These are phyloP conservation scores for Chironomus riparius DNA, from an alignment of 2,888 invertebrate genomes.

Conservation along the genomic window DNA sequence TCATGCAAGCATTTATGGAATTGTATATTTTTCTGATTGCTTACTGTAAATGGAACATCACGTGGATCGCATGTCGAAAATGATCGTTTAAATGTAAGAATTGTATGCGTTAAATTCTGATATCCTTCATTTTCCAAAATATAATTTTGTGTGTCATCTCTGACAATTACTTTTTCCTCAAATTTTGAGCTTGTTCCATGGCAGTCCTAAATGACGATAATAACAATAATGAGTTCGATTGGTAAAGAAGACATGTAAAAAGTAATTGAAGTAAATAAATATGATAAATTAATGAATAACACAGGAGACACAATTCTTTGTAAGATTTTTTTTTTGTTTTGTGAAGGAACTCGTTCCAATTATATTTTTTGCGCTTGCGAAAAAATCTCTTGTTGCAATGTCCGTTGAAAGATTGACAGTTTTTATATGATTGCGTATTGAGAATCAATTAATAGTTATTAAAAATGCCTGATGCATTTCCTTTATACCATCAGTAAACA, in stretches of 20 bases:
- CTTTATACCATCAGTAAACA: constrained; percentile 8
- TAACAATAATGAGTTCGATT: background rate
- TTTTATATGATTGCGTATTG: background rate
- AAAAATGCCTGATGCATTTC: constrained; percentile 18
- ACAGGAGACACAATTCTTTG: background rate
- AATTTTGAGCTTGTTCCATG: constrained; percentile 55
- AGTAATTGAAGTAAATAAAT: background rate
- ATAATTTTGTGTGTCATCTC: constrained; percentile 76
- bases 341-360: background rate
- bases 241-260: background rate
- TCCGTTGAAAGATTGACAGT: background rate
- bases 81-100: constrained; percentile 65
- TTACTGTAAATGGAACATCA: constrained; percentile 59
- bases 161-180: constrained; percentile 53
- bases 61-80: constrained; percentile 77
- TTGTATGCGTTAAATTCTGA: constrained; percentile 77
- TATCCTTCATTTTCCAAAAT: constrained; percentile 62
- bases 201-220: constrained; percentile 58
- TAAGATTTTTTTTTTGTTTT: background rate
- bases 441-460: constrained; percentile 25
- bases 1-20: background rate
- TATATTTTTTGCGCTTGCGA: background rate
- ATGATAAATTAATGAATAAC: background rate
- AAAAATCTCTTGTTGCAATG: background rate
- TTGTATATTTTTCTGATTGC: constrained; percentile 31